These are phyloP conservation scores for Argyrosomus regius DNA, from an alignment of 2,797 vertebrate species.

Conservation along the genomic window DNA sequence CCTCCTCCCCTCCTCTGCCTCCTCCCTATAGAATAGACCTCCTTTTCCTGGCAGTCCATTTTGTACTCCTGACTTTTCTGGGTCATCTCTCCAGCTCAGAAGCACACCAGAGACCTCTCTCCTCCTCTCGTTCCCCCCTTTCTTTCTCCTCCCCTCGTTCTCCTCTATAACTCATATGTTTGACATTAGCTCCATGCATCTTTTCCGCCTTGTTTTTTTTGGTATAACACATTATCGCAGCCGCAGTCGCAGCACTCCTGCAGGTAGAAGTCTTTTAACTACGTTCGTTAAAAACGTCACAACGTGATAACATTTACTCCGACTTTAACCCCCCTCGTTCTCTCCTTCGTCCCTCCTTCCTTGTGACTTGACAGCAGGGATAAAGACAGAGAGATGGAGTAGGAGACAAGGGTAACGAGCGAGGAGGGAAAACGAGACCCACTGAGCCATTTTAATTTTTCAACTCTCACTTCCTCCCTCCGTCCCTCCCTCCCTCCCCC, in stretches of 20 bases:
- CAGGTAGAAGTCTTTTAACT: background rate
- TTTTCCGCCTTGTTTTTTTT: conserved; percentile 19
- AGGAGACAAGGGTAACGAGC: conserved; percentile 26
- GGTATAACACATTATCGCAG: background rate
- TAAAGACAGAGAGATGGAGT: background rate
- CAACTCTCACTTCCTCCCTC: conserved; percentile 21
- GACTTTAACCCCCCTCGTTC: background rate
- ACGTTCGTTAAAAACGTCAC: conserved; percentile 5
- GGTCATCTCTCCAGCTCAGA: conserved; percentile 72
- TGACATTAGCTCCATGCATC: conserved; percentile 20
- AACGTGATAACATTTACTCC: background rate
- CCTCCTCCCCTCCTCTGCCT: background rate
- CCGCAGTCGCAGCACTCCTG: background rate
- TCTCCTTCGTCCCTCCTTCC: background rate
- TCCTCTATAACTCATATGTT: conserved; percentile 23
- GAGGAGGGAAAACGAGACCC: conserved; percentile 11
- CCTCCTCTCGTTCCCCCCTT: conserved; percentile 22
- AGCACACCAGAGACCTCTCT: conserved; percentile 56
- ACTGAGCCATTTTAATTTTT: conserved; percentile 35
- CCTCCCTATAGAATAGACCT: conserved; percentile 73
- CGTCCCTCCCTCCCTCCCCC: conserved; percentile 15
- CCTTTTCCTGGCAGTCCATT: conserved; percentile 71
- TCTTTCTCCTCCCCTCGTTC: background rate
- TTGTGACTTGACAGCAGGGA: conserved; percentile 9
- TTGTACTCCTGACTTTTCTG: conserved; percentile 79